Conservation (phyloP, 2,797 vertebrate species). For the Eurystomus glaucurus region DNA sequence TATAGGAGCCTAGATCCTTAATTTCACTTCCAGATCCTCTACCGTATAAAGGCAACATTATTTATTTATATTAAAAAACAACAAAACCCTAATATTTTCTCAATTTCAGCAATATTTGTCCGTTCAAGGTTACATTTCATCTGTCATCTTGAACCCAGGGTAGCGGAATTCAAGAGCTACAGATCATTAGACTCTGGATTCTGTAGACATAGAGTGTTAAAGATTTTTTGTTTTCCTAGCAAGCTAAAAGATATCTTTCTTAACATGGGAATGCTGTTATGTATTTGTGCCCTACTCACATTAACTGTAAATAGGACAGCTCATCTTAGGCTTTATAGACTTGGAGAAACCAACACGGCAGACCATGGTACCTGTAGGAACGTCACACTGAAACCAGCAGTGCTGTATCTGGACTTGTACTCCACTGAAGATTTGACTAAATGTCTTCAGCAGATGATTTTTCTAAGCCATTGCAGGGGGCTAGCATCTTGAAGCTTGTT, state of each 20-base stretch:
- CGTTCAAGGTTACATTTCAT: not conserved
- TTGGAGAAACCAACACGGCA: not conserved
- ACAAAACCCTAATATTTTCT: not conserved
- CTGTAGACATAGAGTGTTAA: not conserved
- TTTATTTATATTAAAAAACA: accelerated
- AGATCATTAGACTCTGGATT: not conserved
- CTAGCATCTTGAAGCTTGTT: not conserved
- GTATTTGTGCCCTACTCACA: not conserved
- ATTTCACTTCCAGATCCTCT: not conserved
- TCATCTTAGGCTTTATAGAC: not conserved
- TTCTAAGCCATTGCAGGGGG: not conserved
- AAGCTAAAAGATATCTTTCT: not conserved
- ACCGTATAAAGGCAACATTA: not conserved
- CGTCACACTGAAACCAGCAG: accelerated
- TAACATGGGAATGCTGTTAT: not conserved
- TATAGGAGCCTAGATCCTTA: not conserved
- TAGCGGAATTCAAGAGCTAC: not conserved
- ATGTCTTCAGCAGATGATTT: not conserved
- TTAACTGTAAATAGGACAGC: not conserved
- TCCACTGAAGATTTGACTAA: not conserved
- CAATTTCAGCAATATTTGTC: not conserved
- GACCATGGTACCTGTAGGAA: not conserved
- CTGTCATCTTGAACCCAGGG: not conserved
- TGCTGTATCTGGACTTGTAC: not conserved
- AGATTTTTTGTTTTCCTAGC: not conserved